Base-by-base conservation (phyloP, 2,888 invertebrate genomes). In the Cheilosia pagana region DNA sequence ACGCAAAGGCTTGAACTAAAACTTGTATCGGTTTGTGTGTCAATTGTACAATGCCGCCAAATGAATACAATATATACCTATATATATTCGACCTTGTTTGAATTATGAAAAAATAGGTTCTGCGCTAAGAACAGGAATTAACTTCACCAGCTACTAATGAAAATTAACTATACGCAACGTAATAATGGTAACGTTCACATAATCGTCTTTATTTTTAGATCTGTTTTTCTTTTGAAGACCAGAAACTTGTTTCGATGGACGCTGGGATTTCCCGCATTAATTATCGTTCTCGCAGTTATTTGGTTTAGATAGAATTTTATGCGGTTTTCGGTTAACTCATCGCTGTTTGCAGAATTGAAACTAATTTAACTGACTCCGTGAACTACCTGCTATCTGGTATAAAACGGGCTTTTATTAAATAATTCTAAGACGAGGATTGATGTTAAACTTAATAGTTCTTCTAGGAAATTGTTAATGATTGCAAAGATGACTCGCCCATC, bases 21-120 rank as follows among this genome's bases (percentile, higher is more conserved):
- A 68, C 70, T 75, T 45, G 75, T 70, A 62, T 57, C 50, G 68
- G 35, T 63, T 50, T 48, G 31, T 78, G 14, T 63, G 31, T 70
- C 55, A 79, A 41, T 68, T 65, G 7, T 48, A 70, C 35, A 75
- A 75, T 75, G 41, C 31, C 45, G 6, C 8, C n/a, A 31, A 25
- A 43, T 62, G 52, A 43, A 35, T 0, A 31, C 31, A 3, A 7
- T 41, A 12, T 10, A 12, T 35, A 35, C 3, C 19, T 7, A 31
- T 19, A 7, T 63, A 19, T 50, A 21, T 23, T 35, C 31, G 63
- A 74, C 74, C 63, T 41, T 62, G 28, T 52, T 28, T 28, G 12
- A 12, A 52, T 43, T 28, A 52, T 21, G 39, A 43, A 52, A 52
- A 39, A 2, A 43, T 41, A 21, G 41, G 23, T 59, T 21, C 23